Evolutionary conservation across 2,113 vertebrate species (phyloP).

Genomic region (Scartelaos histophorus): DNA sequence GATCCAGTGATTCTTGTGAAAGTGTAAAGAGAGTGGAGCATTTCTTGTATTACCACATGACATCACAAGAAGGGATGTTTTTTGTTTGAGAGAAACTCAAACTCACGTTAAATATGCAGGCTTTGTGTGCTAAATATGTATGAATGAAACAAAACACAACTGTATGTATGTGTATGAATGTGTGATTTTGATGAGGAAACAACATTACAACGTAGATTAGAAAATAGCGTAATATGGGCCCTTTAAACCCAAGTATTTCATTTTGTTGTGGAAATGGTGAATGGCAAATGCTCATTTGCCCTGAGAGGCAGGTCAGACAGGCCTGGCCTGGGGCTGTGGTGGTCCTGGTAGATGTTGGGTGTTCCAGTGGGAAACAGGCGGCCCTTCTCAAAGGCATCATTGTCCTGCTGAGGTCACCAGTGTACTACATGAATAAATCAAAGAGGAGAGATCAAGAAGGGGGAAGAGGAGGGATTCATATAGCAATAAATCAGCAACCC

Average conservation of each 20-base stretch:
- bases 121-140: too few species aligned
- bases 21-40: too few species aligned
- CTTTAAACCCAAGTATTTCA: too few species aligned
- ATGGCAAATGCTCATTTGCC: slow-evolving; percentile 22
- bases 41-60: too few species aligned
- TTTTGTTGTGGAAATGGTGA: not conserved
- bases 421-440: slow-evolving; percentile 76
- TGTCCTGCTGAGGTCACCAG: slow-evolving; percentile 65
- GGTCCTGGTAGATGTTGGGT: slow-evolving; percentile 54
- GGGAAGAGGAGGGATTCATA: slow-evolving; percentile 40
- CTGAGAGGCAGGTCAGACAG: slow-evolving; percentile 43
- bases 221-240: too few species aligned
- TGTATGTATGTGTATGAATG: too few species aligned
- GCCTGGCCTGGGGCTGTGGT: slow-evolving; percentile 44
- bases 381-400: slow-evolving; percentile 66
- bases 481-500: slow-evolving; percentile 60
- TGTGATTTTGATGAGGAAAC: too few species aligned
- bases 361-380: slow-evolving; percentile 60
- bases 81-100: too few species aligned
- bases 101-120: too few species aligned
- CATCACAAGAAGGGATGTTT: not conserved
- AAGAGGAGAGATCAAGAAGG: slow-evolving; percentile 70
- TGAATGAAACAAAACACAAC: too few species aligned
- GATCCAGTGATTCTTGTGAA: too few species aligned
- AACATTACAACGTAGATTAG: too few species aligned